Conservation (phyloP, 2,797 vertebrate genomes). For the Lepus oiostolus region DNA sequence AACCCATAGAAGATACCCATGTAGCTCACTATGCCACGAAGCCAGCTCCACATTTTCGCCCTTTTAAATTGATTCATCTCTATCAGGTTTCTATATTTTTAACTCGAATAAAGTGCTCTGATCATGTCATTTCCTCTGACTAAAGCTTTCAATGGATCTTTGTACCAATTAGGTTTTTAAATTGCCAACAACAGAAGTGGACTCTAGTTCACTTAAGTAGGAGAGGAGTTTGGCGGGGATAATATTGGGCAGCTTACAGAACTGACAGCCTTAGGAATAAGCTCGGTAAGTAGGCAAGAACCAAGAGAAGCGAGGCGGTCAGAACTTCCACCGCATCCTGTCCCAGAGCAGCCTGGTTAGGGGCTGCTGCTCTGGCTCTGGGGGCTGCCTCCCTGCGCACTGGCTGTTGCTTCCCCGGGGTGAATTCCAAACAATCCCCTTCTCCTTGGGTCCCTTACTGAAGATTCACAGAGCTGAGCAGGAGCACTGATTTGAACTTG, state of each 20-base stretch:
- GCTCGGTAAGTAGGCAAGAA: neutral
- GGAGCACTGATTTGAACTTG: neutral
- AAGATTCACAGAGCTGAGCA: conserved; percentile 4
- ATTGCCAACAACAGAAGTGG: conserved; percentile 58
- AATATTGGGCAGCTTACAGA: neutral
- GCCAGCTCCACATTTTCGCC: neutral
- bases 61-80: neutral
- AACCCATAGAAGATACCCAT: too few species aligned
- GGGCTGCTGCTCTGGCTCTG: neutral
- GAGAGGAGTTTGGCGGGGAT: conserved; percentile 45
- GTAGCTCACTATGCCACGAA: too few species aligned
- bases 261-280: conserved; percentile 24
- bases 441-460: conserved; percentile 6
- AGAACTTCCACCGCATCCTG: neutral
- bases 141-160: conserved; percentile 49
- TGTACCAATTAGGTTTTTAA: conserved; percentile 54
- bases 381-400: neutral
- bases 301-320: conserved; percentile 1
- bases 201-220: conserved; percentile 61
- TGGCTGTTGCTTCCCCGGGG: neutral
- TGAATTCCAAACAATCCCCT: neutral
- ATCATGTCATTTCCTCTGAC: conserved; percentile 50
- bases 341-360: neutral
- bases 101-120: conserved; percentile 19
- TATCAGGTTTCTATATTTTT: conserved; percentile 25